Base-by-base conservation (phyloP, 1,140 invertebrate genomes). In the Drosophila cardini region DNA sequence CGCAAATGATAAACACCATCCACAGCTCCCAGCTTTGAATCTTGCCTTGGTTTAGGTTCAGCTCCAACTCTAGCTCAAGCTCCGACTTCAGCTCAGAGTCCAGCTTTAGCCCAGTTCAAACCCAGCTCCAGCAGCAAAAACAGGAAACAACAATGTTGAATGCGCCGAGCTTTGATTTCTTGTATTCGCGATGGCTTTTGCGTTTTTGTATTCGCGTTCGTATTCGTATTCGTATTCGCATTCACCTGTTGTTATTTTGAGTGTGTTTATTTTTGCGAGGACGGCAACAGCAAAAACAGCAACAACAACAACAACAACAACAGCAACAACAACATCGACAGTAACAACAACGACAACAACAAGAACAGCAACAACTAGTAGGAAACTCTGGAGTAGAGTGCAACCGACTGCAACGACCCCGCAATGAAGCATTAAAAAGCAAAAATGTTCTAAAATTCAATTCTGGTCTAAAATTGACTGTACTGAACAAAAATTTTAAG, bases 161-260 rank as follows among this genome's bases (percentile, higher is more conserved):
- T 32, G 45, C 48, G 52, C 63, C 63, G 40, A 71, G 61, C 48
- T 75, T 75, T 86, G 70, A 83, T 86, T 82, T 78, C 78, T 82
- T 87, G 64, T 68, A 87, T 81, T 86, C 74, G 32, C 60, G 38
- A 40, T 40, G 11, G 38, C 38, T 11, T 40, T 40, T 40, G 38
- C 38, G 38, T 40, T 40, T 40, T 34, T 9, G 32, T 34, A 18
- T 55, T 67, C 36, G 50, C n/a, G 69, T 73, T 77, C 82, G 82
- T 71, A 86, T 86, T 56, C 18, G 18, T 52, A 21, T 56, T 68
- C 38, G 52, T n/a, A 74, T 74, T 78, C 82, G 82, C 76, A 87
- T 86, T 86, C 82, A 86, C 83, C 83, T 86, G 83, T 82, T 86
- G 83, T 76, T 87, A 79, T 82, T 79, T 87, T 74, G 36, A 86